Evolutionary conservation across 2,113 vertebrate genomes (phyloP).

Genomic region (Bagarius yarrelli): DNA sequence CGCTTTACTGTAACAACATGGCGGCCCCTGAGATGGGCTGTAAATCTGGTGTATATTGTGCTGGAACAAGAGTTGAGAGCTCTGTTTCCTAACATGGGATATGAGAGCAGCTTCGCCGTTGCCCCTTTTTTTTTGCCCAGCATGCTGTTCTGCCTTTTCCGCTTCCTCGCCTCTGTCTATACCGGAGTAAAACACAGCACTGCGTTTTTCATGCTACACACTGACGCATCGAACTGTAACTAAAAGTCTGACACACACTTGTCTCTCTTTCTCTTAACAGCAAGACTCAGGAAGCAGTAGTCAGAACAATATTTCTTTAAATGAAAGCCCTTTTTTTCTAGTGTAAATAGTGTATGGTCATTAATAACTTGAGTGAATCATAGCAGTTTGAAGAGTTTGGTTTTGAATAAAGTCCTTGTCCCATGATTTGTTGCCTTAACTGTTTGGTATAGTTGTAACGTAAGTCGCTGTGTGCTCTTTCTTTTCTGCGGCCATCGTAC

Average conservation of each 20-base stretch:
- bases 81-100: conserved; percentile 21
- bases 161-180: conserved; percentile 7
- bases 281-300: conserved; percentile 48
- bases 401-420: conserved; percentile 30
- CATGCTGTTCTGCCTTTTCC: conserved; percentile 22
- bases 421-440: conserved; percentile 47
- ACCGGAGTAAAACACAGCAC: conserved; percentile 21
- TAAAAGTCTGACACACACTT: conserved; percentile 55
- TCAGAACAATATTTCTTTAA: conserved; percentile 45
- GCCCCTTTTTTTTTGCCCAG: conserved; percentile 7
- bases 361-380: conserved; percentile 49
- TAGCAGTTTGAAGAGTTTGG: conserved; percentile 35
- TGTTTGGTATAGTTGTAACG: conserved; percentile 48
- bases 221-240: conserved; percentile 43
- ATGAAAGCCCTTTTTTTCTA: not conserved
- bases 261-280: conserved; percentile 31
- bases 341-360: conserved; percentile 59
- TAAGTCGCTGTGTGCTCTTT: conserved; percentile 41
- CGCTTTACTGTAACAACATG: conserved; percentile 57
- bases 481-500: conserved; percentile 36
- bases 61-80: conserved; percentile 33
- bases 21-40: conserved; percentile 35
- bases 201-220: conserved; percentile 39
- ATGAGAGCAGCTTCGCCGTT: conserved; percentile 9
- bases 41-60: conserved; percentile 24